Evolutionary conservation across 2,113 vertebrate species (phyloP).

Genomic region (Cyanoramphus novaezelandiae): DNA sequence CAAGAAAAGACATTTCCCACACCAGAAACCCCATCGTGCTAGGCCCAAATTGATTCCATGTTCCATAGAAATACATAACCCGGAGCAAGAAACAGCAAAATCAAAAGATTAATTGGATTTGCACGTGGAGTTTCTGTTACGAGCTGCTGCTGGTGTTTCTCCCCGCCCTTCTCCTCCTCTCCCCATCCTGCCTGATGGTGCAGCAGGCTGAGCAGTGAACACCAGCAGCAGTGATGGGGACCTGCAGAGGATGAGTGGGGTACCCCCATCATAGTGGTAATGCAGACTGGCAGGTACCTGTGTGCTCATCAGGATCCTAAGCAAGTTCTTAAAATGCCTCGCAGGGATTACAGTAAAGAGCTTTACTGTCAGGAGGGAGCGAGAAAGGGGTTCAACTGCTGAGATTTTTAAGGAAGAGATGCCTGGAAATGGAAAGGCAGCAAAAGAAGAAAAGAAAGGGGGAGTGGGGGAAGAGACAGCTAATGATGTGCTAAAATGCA

Average conservation of each 20-base stretch:
- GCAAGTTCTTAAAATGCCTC: slow-evolving; percentile 9
- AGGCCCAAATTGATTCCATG: slow-evolving; percentile 12
- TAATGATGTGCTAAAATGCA: slow-evolving; percentile 79
- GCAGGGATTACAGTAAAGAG: slow-evolving; percentile 37
- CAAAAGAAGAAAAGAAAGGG: neutral
- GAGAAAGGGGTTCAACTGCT: neutral
- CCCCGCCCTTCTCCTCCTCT: neutral
- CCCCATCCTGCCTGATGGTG: neutral
- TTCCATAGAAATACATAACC: slow-evolving; percentile 60
- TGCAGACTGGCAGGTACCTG: neutral
- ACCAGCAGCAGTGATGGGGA: neutral
- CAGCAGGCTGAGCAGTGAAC: slow-evolving; percentile 5
- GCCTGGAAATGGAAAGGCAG: neutral
- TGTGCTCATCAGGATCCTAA: neutral
- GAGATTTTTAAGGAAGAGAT: neutral
- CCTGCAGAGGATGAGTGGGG: neutral
- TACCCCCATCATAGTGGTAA: neutral
- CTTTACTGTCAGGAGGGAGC: slow-evolving; percentile 9
- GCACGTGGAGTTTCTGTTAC: slow-evolving; percentile 18
- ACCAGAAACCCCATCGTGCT: neutral
- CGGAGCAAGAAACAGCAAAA: slow-evolving; percentile 13
- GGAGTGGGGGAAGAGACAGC: neutral
- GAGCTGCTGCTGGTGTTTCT: neutral
- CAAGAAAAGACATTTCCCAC: neutral
- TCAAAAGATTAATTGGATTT: slow-evolving; percentile 63